Conservation (phyloP, 2,113 vertebrate genomes). For the Balaeniceps rex region DNA sequence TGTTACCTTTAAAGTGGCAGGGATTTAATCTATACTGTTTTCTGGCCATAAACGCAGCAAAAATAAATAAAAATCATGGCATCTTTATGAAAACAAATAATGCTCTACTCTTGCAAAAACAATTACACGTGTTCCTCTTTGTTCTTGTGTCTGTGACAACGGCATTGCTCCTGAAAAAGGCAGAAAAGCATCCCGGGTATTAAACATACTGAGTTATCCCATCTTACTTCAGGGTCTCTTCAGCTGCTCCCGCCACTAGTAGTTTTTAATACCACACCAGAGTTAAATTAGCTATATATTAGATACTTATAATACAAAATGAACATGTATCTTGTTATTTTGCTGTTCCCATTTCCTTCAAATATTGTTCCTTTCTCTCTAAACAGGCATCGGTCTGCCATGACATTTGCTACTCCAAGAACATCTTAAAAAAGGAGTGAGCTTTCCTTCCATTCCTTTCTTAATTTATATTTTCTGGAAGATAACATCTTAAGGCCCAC, state of each 20-base stretch:
- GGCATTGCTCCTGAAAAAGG: neutral
- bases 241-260: neutral
- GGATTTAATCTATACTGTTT: neutral
- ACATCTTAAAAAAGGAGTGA: neutral
- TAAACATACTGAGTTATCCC: neutral
- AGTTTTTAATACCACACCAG: neutral
- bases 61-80: neutral
- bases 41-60: neutral
- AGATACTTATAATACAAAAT: neutral
- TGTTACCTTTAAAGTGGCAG: neutral
- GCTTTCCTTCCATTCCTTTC: neutral
- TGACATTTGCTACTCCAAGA: neutral
- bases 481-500: neutral
- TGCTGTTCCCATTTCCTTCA: neutral
- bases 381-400: neutral
- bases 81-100: slow-evolving; percentile 2
- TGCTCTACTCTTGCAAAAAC: neutral
- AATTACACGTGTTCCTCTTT: neutral
- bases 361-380: neutral
- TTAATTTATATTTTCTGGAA: neutral
- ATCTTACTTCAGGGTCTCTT: neutral
- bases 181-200: neutral
- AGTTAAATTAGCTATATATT: neutral
- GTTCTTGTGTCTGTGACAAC: neutral
- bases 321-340: neutral